Percentiles rank a stretch among this genome's conserved stretches.
Conservation (phyloP, 2,797 vertebrate species). For the Smutsia temminckii region DNA sequence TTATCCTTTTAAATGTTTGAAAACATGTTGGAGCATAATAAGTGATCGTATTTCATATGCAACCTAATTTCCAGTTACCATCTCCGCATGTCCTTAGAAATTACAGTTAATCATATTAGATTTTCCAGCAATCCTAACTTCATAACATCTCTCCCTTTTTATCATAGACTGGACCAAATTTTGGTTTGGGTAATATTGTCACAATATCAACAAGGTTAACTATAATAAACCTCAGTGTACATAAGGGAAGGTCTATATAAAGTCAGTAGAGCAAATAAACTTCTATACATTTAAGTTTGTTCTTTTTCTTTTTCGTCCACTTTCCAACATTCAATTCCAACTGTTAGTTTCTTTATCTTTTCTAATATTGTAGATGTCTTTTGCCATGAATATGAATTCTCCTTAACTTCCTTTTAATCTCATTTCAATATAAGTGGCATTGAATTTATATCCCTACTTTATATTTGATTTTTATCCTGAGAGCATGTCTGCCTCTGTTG, state of each 20-base stretch:
- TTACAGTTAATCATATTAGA: not conserved
- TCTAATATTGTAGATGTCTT: not conserved
- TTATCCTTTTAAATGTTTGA: not conserved
- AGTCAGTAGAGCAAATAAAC: not conserved
- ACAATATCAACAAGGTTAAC: conserved; percentile 24
- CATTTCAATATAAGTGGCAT: not conserved
- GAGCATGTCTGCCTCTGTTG: conserved; percentile 8
- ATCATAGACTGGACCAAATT: not conserved
- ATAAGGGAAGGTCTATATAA: not conserved
- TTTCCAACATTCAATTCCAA: not conserved
- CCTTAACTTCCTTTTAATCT: conserved; percentile 18
- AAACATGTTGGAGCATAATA: not conserved
- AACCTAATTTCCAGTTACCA: not conserved
- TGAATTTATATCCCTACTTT: conserved; percentile 15
- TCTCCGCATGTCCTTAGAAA: not conserved
- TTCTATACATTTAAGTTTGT: not conserved
- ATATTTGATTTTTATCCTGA: conserved; percentile 54
- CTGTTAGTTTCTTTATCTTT: not conserved
- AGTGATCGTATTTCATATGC: not conserved
- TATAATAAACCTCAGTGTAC: not conserved
- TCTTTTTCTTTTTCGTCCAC: not conserved
- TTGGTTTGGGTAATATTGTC: not conserved
- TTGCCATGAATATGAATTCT: not conserved
- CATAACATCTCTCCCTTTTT: not conserved
- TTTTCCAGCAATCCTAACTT: not conserved